phyloP scores from a whole-genome alignment of 2,888 invertebrate species.

The Lasioglossum villosulum region DNA sequence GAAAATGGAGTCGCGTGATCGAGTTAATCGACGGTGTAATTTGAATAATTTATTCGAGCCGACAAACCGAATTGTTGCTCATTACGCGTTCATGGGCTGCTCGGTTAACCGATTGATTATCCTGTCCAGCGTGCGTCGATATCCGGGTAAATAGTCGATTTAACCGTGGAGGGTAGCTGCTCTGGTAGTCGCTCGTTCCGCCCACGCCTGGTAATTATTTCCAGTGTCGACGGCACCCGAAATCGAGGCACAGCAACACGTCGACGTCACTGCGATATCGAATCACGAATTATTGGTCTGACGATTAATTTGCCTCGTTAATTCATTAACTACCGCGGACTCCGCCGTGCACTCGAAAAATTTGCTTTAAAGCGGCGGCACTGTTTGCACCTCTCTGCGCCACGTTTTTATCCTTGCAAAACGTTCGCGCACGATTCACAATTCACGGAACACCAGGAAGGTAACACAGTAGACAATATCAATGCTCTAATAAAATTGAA shows the following conservation, averaged over 20 bases:
- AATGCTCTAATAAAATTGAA: too few species aligned
- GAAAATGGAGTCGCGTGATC: slow-evolving; percentile 33
- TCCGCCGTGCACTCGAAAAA: background rate
- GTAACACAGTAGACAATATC: too few species aligned
- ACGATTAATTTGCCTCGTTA: slow-evolving; percentile 36
- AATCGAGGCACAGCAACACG: slow-evolving; percentile 15
- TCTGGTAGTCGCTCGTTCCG: background rate
- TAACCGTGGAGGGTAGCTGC: slow-evolving; percentile 32
- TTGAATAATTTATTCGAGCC: slow-evolving; percentile 62
- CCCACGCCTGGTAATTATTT: slow-evolving; percentile 46
- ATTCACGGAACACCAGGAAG: background rate
- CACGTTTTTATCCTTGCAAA: background rate
- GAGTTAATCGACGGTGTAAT: slow-evolving; percentile 59
- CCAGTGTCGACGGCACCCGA: slow-evolving; percentile 26
- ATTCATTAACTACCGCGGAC: slow-evolving; percentile 11
- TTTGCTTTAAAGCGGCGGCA: background rate
- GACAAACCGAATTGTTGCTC: slow-evolving; percentile 65
- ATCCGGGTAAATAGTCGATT: slow-evolving; percentile 58
- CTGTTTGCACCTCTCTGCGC: background rate
- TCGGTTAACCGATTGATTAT: slow-evolving; percentile 69
- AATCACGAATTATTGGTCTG: slow-evolving; percentile 37
- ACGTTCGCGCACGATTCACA: background rate
- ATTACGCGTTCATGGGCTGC: slow-evolving; percentile 63
- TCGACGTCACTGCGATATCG: slow-evolving; percentile 25
- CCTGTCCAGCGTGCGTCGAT: slow-evolving; percentile 41